Evolutionary conservation across 2,888 invertebrate genomes (phyloP), one percentile per base, ranked within the genome.

Genomic region (Tetranychus truncatus): DNA sequence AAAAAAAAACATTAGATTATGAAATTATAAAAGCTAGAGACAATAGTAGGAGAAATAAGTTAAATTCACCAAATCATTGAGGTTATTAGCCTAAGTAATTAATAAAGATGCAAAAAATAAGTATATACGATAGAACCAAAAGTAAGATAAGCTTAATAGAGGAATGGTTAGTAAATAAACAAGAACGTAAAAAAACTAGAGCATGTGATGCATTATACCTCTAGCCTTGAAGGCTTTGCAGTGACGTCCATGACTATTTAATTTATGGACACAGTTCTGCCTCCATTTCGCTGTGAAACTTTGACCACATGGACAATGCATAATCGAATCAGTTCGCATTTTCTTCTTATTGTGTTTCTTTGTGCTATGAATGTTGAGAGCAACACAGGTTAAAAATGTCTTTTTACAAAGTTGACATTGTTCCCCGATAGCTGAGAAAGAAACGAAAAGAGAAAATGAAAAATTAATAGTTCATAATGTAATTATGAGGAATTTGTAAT

Each of bases 181-280:
- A 55, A 55, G 55, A 15, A 15, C 55, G 9, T 9, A 55, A 15
- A 55, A 15, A 15, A 55, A 15, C 9, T 15, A 55, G 11, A 55
- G 15, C 15, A 15, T 15, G 7, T 15, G 15, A 9, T 55, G 2
- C 5, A 55, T 55, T 9, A 55, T 67, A 67, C 67, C 69, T 20
- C 18, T 69, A 7, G 18, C 69, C 21, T 69, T 69, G 8, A 69
- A 69, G 18, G 69, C 69, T 24, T 69, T 69, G 8, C 69, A 69
- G 21, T 69, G 69, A 6, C 69, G 69, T 69, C 69, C 69, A 69
- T 69, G 69, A 69, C 69, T 69, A 21, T 69, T 69, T 20, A 69
- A 21, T 69, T 69, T 69, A 9, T 69, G 69, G 69, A 69, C 69
- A 69, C 69, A 69, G 11, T 69, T 69, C 20, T 69, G 69, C 11